Percentiles rank a stretch among this genome's conserved stretches.
These are phyloP conservation scores for Drosophila ironensis DNA, from an alignment of 1,140 invertebrate species.

Conservation along the genomic window DNA sequence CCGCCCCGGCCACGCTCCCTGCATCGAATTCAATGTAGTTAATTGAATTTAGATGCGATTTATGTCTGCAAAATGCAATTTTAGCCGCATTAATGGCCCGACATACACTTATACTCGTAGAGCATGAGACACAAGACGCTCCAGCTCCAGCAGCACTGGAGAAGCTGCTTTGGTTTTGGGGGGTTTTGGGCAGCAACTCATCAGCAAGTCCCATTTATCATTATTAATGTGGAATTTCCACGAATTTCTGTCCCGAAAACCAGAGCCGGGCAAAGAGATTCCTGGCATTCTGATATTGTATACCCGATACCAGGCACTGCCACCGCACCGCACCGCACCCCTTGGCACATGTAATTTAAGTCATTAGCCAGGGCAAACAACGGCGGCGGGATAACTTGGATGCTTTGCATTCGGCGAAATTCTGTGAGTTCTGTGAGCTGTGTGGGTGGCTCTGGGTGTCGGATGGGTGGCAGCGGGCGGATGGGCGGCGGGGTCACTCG, in stretches of 20 bases:
- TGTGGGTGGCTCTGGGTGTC: neutral
- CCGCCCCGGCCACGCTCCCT: neutral
- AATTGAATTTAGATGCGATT: conserved; percentile 52
- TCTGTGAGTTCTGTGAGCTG: too few relatives aligned
- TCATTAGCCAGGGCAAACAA: conserved; percentile 51
- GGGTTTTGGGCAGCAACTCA: conserved; percentile 25
- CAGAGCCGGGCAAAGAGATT: neutral
- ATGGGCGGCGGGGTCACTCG: conserved; percentile 17
- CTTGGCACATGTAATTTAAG: conserved; percentile 55
- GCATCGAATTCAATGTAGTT: conserved; percentile 37
- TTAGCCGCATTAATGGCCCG: conserved; percentile 5
- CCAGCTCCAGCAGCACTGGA: too few relatives aligned
- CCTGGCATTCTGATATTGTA: neutral
- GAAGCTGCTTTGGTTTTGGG: neutral
- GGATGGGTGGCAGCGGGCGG: neutral
- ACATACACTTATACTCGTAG: neutral
- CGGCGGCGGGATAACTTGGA: neutral
- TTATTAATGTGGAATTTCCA: conserved; percentile 15
- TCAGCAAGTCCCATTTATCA: conserved; percentile 42
- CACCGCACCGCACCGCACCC: too few relatives aligned
- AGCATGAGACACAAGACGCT: too few relatives aligned
- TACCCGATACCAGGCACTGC: neutral
- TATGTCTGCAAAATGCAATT: conserved; percentile 39
- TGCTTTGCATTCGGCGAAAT: neutral
- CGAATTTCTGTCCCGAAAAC: neutral